Evolutionary conservation across 23 tunicate genomes (phyloP), one percentile per base, ranked within the genome.

Genomic region (Botrylloides violaceus): DNA sequence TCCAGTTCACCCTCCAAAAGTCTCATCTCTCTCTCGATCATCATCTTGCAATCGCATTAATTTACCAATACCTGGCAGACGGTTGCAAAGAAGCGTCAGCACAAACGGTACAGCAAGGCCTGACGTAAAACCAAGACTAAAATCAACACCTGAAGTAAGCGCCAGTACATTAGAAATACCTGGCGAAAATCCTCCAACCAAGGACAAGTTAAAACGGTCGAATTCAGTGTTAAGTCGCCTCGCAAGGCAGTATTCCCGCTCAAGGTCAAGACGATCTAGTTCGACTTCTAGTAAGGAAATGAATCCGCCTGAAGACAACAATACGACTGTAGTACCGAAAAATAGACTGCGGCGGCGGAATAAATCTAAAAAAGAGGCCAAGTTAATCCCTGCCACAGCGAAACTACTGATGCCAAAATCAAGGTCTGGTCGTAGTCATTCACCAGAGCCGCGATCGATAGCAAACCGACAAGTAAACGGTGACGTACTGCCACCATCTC

Each of bases 21-120:
- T 34, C 20, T 33, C 70, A 63, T 39, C 56, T 35, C 23, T 68
- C 4, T 21, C 74, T 9, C 36, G 74, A 43, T 68, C 74, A 15
- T 30, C 74, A 25, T 68, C 74, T 29, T 68, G 74, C 28, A 68
- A 68, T 22, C 74, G 74, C 21, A 43, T 68, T 43, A 68, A 68
- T 37, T 43, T 68, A 39, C 49, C 58, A 4, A 25, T 68, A 32
- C 58, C 74, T 12, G 24, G 26, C 29, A 55, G 74, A 22, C 36
- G 37, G 58, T 56, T 56, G 22, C 36, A 68, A 68, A 55, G 74
- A 38, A 68, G 74, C 37, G 22, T 68, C 33, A 68, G 74, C 47
- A 31, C 74, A 19, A 68, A 56, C 58, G 74, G 74, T 7, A 24
- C 74, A 9, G 30, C 20, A 43, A 68, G 74, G 29, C 74, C 74